Evolutionary conservation across 2,888 invertebrate species (phyloP).

Genomic region (Homarus gammarus): DNA sequence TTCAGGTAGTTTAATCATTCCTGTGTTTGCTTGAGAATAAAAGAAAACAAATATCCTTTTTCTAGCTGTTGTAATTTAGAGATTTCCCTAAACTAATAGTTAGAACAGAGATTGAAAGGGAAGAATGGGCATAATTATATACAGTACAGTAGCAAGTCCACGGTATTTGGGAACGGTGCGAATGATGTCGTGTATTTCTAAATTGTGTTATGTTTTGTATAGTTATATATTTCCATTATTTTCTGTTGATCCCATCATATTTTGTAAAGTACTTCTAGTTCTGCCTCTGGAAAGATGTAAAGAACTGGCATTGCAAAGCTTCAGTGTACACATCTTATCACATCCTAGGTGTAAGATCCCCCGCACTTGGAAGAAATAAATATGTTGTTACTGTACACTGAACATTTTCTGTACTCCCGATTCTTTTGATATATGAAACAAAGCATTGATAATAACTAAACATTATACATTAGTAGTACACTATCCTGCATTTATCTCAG

Average conservation of each 20-base stretch:
- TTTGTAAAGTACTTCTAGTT: constrained; percentile 52
- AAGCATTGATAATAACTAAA: no score
- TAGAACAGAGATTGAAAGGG: neutral
- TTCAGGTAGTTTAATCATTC: constrained; percentile 1
- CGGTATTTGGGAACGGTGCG: constrained; percentile 43
- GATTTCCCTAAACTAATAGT: neutral
- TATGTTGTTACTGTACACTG: constrained; percentile 60
- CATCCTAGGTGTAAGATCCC: constrained; percentile 56
- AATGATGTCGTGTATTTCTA: constrained; percentile 24
- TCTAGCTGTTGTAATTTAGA: neutral
- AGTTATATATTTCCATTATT: constrained; percentile 40
- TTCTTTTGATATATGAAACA: no score
- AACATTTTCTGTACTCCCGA: neutral
- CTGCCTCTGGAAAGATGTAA: constrained; percentile 56
- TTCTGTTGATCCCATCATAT: constrained; percentile 38
- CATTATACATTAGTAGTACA: no score
- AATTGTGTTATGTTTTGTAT: constrained; percentile 41
- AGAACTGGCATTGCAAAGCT: constrained; percentile 64
- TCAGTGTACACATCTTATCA: constrained; percentile 59
- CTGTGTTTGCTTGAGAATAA: constrained; percentile 1
- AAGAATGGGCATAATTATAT: constrained; percentile 8
- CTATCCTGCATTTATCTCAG: no score
- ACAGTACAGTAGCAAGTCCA: constrained; percentile 40
- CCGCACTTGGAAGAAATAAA: constrained; percentile 58
- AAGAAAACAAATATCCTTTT: neutral